phyloP scores from a whole-genome alignment of 1,140 invertebrate species.

The Metopolophium dirhodum region DNA sequence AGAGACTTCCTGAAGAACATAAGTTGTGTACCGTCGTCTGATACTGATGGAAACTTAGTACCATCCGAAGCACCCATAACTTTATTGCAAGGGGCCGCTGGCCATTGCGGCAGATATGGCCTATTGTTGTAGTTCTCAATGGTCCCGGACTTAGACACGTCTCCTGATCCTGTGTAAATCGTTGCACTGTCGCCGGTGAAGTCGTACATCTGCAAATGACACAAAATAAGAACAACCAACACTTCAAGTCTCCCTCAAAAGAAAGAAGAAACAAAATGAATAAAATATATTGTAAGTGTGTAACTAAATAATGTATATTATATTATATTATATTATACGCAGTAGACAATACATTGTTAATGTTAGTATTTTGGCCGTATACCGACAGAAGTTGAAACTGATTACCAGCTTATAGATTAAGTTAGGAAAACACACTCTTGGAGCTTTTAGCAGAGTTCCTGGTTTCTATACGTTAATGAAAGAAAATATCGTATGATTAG shows the following conservation, averaged over 20 bases:
- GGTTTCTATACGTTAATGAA: not conserved
- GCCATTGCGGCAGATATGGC: constrained; percentile 77
- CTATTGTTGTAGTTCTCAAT: constrained; percentile 79
- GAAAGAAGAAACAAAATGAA: not conserved
- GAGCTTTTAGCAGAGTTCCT: not conserved
- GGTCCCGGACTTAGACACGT: constrained; percentile 71
- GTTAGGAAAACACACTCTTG: not conserved
- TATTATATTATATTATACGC: too few species aligned
- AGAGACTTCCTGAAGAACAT: constrained; percentile 83
- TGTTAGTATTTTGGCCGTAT: too few species aligned
- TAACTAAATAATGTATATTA: too few species aligned
- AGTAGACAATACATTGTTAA: not conserved
- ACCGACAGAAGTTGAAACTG: not conserved
- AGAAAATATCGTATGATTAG: not conserved
- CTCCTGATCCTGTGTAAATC: constrained; percentile 75
- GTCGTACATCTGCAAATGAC: constrained; percentile 78
- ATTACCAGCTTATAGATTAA: not conserved
- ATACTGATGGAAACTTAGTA: constrained; percentile 78
- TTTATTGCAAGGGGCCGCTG: constrained; percentile 74
- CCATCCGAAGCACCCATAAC: constrained; percentile 83
- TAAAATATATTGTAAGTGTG: not conserved
- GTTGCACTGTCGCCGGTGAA: constrained; percentile 81
- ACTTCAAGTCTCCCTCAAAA: not conserved
- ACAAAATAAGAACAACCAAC: not conserved
- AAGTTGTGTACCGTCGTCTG: constrained; percentile 70